Conservation (phyloP, 1,140 invertebrate species). For the Arion vulgaris region DNA sequence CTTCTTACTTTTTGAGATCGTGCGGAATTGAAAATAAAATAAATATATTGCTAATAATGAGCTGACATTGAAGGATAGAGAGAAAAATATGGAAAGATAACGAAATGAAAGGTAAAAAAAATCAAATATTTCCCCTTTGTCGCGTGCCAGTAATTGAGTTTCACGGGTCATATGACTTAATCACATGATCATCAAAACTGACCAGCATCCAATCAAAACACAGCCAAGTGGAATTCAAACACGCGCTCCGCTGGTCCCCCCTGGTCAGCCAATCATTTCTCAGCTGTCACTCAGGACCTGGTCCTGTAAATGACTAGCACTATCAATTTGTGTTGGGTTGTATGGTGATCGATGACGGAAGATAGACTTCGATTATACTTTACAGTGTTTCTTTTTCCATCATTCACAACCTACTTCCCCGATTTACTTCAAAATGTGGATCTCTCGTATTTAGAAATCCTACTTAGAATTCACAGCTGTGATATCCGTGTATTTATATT, state of each 20-base stretch:
- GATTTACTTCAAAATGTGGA: too few relatives aligned
- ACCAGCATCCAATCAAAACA: constrained; percentile 2
- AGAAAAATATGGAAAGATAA: not conserved
- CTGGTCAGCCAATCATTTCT: not conserved
- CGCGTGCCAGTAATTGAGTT: constrained; percentile 5
- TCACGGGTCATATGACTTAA: constrained; percentile 11
- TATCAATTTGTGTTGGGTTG: not conserved
- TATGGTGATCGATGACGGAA: not conserved
- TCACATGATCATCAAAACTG: constrained; percentile 6
- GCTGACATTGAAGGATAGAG: not conserved
- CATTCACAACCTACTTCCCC: too few relatives aligned
- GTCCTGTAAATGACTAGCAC: not conserved
- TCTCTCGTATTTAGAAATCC: too few relatives aligned
- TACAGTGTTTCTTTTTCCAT: too few relatives aligned
- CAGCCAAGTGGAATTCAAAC: constrained; percentile 5
- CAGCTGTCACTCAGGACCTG: not conserved
- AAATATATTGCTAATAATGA: too few relatives aligned
- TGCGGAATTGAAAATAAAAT: too few relatives aligned
- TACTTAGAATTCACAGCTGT: too few relatives aligned
- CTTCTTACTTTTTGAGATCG: too few relatives aligned
- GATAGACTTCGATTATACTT: too few relatives aligned
- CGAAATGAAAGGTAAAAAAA: not conserved
- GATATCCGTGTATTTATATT: too few relatives aligned
- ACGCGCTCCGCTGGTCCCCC: not conserved
- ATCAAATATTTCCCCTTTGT: not conserved